Evolutionary conservation across 2,888 invertebrate genomes (phyloP), one percentile per base, ranked within the genome.

Genomic region (Magallana nippona): DNA sequence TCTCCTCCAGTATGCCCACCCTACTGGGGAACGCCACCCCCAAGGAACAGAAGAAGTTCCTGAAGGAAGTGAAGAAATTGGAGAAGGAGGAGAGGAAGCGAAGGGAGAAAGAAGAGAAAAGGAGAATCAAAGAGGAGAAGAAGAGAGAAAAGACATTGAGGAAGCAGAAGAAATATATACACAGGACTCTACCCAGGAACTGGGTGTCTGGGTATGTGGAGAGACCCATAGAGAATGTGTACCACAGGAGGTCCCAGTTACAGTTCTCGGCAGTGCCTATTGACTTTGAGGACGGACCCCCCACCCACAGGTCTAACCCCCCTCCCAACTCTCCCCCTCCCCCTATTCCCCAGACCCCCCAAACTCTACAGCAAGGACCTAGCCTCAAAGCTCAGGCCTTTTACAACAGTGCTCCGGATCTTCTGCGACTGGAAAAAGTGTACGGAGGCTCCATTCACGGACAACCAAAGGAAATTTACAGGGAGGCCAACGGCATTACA

Each of bases 1-100:
- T 88, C 79, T 91, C 91, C 80, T 87, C 90, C 32, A 92, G 92
- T 86, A 92, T 91, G 89, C 92, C 92, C 17, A 90, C 91, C 8
- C 85, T 92, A 55, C 83, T 89, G 71, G 85, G 86, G 19, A 86
- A 87, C 82, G 87, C 88, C 22, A 89, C 87, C 81, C 86, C 88
- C n/a, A 90, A 89, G 79, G 90, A 88, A 27, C 90, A 91, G 79
- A 90, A 90, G 86, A 90, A 89, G 84, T 82, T 89, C 55, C 86
- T 90, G 79, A 91, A 91, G 60, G 83, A 89, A 57, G 85, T 90
- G 57, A 92, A 91, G 85, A 90, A 90, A 80, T 89, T 89, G 78
- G 87, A 90, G 82, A 91, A 91, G 85, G 90, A 90, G 79, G 91
- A 92, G 85, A 90, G 88, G 83, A 90, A 90, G 80, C 85, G 89